Percentiles rank a stretch among this genome's conserved stretches.
phyloP scores from a whole-genome alignment of 2,113 vertebrate genomes.

The Vanacampus margaritifer region DNA sequence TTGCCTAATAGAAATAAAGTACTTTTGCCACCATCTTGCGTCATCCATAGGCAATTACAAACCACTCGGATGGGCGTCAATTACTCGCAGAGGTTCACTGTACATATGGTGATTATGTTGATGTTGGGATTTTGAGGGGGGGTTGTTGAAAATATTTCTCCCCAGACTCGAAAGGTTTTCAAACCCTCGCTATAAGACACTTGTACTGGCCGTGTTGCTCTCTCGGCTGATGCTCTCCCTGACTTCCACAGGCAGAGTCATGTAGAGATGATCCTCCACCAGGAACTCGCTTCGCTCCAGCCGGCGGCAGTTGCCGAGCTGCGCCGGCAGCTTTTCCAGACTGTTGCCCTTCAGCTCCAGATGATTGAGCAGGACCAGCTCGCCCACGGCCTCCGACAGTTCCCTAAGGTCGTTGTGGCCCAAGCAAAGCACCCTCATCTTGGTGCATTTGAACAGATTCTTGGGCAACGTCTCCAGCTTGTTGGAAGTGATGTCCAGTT shows the following conservation, averaged over 20 bases:
- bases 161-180: background rate
- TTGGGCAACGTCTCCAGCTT: constrained; percentile 88
- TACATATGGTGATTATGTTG: too few relatives aligned
- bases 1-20: too few relatives aligned
- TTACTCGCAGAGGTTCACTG: too few relatives aligned
- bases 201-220: constrained; percentile 77
- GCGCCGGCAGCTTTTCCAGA: constrained; percentile 84
- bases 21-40: too few relatives aligned
- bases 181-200: constrained; percentile 75
- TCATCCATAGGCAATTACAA: too few relatives aligned
- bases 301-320: constrained; percentile 83
- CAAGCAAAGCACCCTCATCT: constrained; percentile 89
- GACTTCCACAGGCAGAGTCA: constrained; percentile 85
- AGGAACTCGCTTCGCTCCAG: constrained; percentile 84
- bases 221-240: constrained; percentile 90
- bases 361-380: constrained; percentile 86
- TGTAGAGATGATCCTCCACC: constrained; percentile 96
- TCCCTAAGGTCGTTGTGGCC: constrained; percentile 85
- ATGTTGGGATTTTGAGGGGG: too few relatives aligned
- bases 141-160: background rate
- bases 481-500: constrained; percentile 89
- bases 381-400: constrained; percentile 84
- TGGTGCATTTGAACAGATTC: constrained; percentile 87
- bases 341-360: constrained; percentile 94
- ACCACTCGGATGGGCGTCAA: too few relatives aligned